Evolutionary conservation across 92 coral and sea anemone genomes (phyloP), one percentile per base, ranked within the genome.

Genomic region (Pocillopora grandis): DNA sequence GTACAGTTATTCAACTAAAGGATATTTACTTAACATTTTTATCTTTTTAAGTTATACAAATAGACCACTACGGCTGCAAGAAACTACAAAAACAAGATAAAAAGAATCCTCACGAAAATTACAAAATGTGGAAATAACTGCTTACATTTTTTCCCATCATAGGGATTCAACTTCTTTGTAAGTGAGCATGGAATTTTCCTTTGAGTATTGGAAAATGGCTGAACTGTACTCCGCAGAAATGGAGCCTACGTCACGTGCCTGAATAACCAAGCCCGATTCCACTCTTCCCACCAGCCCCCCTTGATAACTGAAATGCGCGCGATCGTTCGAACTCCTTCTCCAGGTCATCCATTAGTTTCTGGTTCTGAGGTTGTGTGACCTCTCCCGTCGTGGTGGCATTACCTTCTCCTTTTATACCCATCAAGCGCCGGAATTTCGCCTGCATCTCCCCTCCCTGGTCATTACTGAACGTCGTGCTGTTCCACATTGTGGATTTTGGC

Each of bases 231-330:
- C 20, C 57, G 70, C 70, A n/a, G 20, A 37, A 19, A 37, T 20
- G 21, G 72, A 64, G 61, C 61, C 21, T 18, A 13, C 33, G 76
- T 86, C 66, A 90, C 60, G 86, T 81, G 76, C 98, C 98, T 17
- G 98, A 88, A 89, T 97, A 97, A 65, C 99, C 98, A 19, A 97
- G 95, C 10, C 99, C 99, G 21, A 97, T 97, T 14, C 99, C 99
- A 76, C 99, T 97, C 80, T 97, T 97, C 19, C 99, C 99, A 12
- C 99, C 99, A 19, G 99, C 99, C 37, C 99, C 99, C 80, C 99
- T 81, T 17, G 99, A 97, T 42, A 97, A 85, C 87, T 97, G 99
- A 71, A 94, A 97, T 16, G 95, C 98, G 17, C 99, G 95, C 31
- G 99, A 97, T 5, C 99, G 93, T 82, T 97, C 99, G 79, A 97